Base-by-base conservation (phyloP, 2,888 invertebrate genomes). In the Luffia ferchaultella region DNA sequence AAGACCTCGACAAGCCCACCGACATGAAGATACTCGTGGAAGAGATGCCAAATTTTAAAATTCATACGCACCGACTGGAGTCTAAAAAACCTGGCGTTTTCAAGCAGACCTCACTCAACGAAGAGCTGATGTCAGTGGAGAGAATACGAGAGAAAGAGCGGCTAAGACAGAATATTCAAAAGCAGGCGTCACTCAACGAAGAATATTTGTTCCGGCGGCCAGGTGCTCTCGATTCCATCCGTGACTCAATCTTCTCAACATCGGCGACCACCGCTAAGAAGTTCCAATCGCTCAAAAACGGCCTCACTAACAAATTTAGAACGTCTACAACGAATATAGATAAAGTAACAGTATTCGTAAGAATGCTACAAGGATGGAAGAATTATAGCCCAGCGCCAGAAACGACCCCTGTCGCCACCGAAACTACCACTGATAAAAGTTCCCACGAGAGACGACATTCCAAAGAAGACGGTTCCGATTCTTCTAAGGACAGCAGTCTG, bases 121-220 rank as follows among this genome's bases (percentile, higher is more conserved):
- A 95, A 68, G 95, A 95, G 67, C 78, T 95, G 15, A 93, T 95
- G 91, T 94, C 93, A 1, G 90, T 90, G n/a, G 95, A 94, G 62
- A 82, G 95, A 50, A 73, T 95, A 62, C 80, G 90, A 54, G 95
- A 95, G 68, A 95, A 94, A 62, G 94, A 95, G 67, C 86, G 87
- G 46, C 88, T 95, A 17, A 86, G 93, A 52, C 90, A 90, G 63
- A 92, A 94, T 64, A 94, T 95, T 58, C 93, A 93, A 67, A 95
- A 95, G 67, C 95, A 95, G 74, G 93, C 93, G 18, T 95, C 95
- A 3, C 76, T 95, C 15, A 95, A 95, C 65, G 95, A 95, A 69
- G 93, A 95, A 53, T 88, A 95, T 53, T 88, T 95, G 51, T 93
- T 88, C 66, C 85, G 88, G 52, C 72, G 87, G 65, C 84, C 88